Conservation (phyloP, 1,140 invertebrate genomes). For the Caerostris darwini region DNA sequence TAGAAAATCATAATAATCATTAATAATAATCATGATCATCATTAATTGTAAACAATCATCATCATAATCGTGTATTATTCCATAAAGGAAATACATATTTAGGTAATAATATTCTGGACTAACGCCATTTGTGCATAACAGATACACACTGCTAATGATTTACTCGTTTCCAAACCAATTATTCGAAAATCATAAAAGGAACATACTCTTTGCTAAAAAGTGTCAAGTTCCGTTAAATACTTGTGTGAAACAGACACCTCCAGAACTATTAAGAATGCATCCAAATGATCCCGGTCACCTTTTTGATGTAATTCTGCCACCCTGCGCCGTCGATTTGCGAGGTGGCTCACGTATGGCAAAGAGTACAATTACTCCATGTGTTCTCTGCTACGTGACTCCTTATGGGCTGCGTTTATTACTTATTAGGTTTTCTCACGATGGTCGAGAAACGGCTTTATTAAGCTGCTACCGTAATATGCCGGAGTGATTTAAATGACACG, state of each 20-base stretch:
- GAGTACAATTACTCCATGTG: neutral
- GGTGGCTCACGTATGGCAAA: neutral
- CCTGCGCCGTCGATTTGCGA: neutral
- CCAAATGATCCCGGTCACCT: neutral
- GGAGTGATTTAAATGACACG: conserved; percentile 46
- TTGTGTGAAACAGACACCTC: neutral
- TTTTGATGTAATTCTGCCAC: neutral
- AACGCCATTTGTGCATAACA: too few relatives aligned
- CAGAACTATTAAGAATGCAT: neutral
- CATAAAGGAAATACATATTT: too few relatives aligned
- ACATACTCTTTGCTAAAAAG: neutral
- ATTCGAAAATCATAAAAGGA: too few relatives aligned
- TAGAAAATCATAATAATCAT: too few relatives aligned
- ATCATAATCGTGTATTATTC: too few relatives aligned
- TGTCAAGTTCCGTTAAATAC: neutral
- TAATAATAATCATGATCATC: too few relatives aligned
- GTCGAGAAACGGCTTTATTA: conserved; percentile 32
- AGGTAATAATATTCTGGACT: too few relatives aligned
- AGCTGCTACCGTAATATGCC: conserved; percentile 21
- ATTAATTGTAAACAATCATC: too few relatives aligned
- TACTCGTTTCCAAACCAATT: neutral
- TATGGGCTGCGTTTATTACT: conserved; percentile 14
- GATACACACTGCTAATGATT: too few relatives aligned
- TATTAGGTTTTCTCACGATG: conserved; percentile 43
- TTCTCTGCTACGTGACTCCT: neutral